A percentile compares a stretch with the other conserved stretches of the same genome.
Conservation (phyloP, 2,888 invertebrate species). For the Ephialtes manifestator region DNA sequence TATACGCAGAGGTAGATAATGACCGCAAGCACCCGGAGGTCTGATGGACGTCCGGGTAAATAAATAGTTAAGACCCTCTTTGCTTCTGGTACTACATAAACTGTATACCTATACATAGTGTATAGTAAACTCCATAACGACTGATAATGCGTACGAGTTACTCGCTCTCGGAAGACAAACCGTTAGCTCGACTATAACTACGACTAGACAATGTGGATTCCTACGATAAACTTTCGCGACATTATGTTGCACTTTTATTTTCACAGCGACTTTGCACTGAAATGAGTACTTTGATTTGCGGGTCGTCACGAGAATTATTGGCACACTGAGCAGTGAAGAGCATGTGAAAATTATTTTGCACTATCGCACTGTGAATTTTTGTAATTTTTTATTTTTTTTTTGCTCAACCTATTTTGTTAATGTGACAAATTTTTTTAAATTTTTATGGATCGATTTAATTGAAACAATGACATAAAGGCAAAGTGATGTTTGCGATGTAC, state of each 20-base stretch:
- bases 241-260: constrained; percentile 74
- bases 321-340: neutral
- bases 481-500: no score
- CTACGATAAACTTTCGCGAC: constrained; percentile 69
- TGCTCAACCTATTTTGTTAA: no score
- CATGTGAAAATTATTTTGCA: no score
- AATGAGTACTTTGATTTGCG: neutral
- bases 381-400: neutral
- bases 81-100: constrained; percentile 10
- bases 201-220: constrained; percentile 35
- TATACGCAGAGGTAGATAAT: constrained; percentile 51
- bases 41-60: constrained; percentile 63
- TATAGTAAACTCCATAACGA: constrained; percentile 26
- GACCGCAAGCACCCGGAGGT: constrained; percentile 34
- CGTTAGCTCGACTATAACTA: constrained; percentile 59
- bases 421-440: no score
- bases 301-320: neutral
- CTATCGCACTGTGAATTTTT: no score
- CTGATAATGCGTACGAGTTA: constrained; percentile 55
- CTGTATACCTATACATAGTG: constrained; percentile 8
- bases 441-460: no score
- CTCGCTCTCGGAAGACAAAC: constrained; percentile 57
- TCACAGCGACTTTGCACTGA: constrained; percentile 63
- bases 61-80: constrained; percentile 58
- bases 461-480: no score